A percentile compares a stretch with the other conserved stretches of the same genome.
Evolutionary conservation across 2,797 vertebrate species (phyloP).

Genomic region (Propithecus perrieri): DNA sequence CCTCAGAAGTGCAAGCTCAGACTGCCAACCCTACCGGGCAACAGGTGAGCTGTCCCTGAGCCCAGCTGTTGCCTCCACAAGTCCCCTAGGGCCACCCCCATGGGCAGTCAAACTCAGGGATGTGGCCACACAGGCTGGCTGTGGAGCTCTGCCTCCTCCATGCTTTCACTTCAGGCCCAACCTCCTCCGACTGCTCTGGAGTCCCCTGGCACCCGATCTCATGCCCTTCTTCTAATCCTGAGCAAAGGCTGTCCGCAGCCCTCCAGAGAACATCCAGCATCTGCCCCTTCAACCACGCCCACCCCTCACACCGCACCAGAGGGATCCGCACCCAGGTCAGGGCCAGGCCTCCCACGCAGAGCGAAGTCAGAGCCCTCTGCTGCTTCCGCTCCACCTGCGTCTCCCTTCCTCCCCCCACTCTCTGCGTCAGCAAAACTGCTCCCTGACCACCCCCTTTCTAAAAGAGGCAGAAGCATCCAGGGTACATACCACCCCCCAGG

Average conservation of each 20-base stretch:
- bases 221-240: not conserved
- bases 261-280: not conserved
- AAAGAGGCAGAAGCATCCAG: not conserved
- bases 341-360: not conserved
- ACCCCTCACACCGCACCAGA: fast-evolving
- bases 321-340: not conserved
- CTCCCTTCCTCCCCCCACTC: not conserved
- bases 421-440: not conserved
- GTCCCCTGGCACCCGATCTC: not conserved
- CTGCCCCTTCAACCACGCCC: fast-evolving
- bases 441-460: not conserved
- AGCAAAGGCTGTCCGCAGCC: not conserved
- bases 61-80: too few relatives aligned
- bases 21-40: not conserved
- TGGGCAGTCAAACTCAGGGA: not conserved
- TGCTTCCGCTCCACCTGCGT: not conserved
- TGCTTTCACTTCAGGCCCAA: not conserved
- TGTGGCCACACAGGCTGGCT: not conserved
- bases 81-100: not conserved
- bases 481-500: too few relatives aligned
- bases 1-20: not conserved
- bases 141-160: not conserved
- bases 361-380: not conserved
- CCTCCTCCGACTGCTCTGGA: too few relatives aligned
- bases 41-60: not conserved